Conservation (phyloP, 2,113 vertebrate species). For the Nanorana parkeri region DNA sequence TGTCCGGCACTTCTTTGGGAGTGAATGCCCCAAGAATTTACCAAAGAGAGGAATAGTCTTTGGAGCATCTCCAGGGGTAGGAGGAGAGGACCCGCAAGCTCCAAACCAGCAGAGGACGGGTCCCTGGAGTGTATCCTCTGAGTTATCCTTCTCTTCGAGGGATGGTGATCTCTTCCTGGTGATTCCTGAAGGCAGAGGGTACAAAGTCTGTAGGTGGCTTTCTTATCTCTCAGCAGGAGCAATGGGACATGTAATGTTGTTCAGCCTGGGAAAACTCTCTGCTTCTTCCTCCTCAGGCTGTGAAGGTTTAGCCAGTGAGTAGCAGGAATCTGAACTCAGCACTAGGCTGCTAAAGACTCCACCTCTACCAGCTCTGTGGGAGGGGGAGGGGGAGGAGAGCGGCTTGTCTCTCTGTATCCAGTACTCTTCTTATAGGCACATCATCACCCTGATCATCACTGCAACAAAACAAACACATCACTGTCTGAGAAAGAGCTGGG, state of each 20-base stretch:
- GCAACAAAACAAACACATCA: slow-evolving; percentile 56
- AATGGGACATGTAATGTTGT: neutral
- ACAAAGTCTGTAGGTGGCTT: neutral
- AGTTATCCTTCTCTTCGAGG: neutral
- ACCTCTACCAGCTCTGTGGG: slow-evolving; percentile 38
- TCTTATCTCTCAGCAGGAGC: neutral
- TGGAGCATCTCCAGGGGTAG: slow-evolving; percentile 71
- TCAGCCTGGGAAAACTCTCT: neutral
- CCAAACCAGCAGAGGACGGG: slow-evolving; percentile 71
- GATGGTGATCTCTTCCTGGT: neutral
- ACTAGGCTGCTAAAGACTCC: slow-evolving; percentile 24
- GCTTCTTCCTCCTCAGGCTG: slow-evolving; percentile 18
- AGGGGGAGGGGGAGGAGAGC: slow-evolving; percentile 26
- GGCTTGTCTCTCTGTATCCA: slow-evolving; percentile 14
- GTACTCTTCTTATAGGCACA: slow-evolving; percentile 36
- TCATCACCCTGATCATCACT: slow-evolving; percentile 46
- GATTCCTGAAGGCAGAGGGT: neutral
- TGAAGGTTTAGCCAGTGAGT: slow-evolving; percentile 39
- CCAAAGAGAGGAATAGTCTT: slow-evolving; percentile 66
- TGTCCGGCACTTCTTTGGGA: slow-evolving; percentile 65
- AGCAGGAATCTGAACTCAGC: slow-evolving; percentile 50
- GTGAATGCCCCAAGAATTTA: slow-evolving; percentile 62
- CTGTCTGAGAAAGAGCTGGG: slow-evolving; percentile 20
- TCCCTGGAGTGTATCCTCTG: neutral
- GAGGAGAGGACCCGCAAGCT: slow-evolving; percentile 60